Evolutionary conservation across 2,113 vertebrate species (phyloP).

Genomic region (Herpetotheres cachinnans): DNA sequence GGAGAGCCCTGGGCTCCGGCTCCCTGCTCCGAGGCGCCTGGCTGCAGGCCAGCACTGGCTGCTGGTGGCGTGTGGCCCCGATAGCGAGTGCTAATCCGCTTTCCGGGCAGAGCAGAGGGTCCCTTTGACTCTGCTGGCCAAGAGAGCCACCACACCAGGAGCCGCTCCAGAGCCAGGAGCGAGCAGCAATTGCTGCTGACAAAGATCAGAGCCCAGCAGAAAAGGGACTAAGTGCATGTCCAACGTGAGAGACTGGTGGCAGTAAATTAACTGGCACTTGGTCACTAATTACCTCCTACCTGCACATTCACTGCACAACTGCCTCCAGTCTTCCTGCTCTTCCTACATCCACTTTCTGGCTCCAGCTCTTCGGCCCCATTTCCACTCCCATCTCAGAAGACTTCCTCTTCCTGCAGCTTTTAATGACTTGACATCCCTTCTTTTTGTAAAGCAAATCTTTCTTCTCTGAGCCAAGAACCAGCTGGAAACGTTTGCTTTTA

Average conservation of each 20-base stretch:
- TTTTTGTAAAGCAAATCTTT: not conserved
- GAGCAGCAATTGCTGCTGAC: rapidly evolving
- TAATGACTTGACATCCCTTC: not conserved
- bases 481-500: slow-evolving; percentile 4
- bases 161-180: not conserved
- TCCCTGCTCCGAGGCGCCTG: not conserved
- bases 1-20: not conserved
- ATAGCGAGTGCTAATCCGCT: not conserved
- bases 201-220: not conserved
- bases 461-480: not conserved
- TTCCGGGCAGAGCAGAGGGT: not conserved
- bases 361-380: not conserved
- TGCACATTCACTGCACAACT: not conserved
- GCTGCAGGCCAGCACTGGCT: not conserved
- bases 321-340: not conserved
- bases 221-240: rapidly evolving
- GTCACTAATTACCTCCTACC: not conserved
- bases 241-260: not conserved
- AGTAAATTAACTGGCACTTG: not conserved
- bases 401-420: not conserved
- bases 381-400: not conserved
- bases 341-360: not conserved
- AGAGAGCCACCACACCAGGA: rapidly evolving
- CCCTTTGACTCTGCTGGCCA: not conserved
- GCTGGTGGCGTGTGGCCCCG: not conserved